Evolutionary conservation across 92 coral and sea anemone species (phyloP), one percentile per base, ranked within the genome.

Genomic region (Virgularia gustaviana): DNA sequence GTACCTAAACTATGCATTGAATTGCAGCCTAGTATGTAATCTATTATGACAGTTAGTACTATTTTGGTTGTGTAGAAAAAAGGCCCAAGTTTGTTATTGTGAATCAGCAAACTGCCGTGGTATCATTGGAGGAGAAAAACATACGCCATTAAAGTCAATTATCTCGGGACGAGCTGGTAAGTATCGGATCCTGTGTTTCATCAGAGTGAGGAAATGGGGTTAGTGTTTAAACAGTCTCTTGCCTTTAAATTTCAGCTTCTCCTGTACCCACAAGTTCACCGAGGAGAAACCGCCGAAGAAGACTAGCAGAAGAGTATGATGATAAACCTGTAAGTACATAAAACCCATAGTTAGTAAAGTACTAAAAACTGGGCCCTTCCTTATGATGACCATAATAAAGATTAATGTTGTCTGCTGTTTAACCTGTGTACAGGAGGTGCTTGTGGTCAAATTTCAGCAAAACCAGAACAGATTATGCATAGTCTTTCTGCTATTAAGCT

Each of bases 111-210:
- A 85, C 74, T 92, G 98, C 57, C 86, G 96, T 27, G 98, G 98
- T 24, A 86, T 92, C 18, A 92, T 92, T 56, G 98, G 98, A 3
- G 98, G 98, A 41, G 96, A 89, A 80, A 92, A 92, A 32, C 98
- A 89, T 58, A 92, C 98, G 6, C 98, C 98, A 0, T 85, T 92
- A 28, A 92, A 92, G 80, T 88, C 85, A 41, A 80, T 67, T 11
- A 49, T 67, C 11, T 67, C 74, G 18, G 44, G 74, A 2, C 34
- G 74, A 67, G 23, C 74, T 1, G 74, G 74, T 67, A 18, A 32
- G 58, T 2, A 19, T 0, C 16, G 0, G 19, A 18, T 3, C 9
- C 20, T 60, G 10, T 9, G 4, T 4, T 63, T 33, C 13, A 36
- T 32, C 18, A n/a, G 43, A 8, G 31, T 5, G 25, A 4, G 15